Evolutionary conservation across 2,113 vertebrate species (phyloP), one percentile per base, ranked within the genome.

Genomic region (Ranitomeya variabilis): DNA sequence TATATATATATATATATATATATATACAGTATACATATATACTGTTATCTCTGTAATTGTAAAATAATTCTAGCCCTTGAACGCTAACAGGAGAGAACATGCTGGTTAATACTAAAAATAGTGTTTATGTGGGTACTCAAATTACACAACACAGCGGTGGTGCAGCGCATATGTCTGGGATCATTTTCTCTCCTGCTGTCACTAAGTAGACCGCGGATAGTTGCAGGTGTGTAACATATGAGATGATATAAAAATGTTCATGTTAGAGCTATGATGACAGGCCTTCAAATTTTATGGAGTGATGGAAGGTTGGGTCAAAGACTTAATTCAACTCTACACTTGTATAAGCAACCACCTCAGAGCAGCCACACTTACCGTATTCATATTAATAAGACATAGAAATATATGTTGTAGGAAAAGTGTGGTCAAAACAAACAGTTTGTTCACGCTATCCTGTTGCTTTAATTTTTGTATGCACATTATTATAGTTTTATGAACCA

Each of bases 221-320:
- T 74, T 89, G 23, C 87, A 89, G 87, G 87, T 89, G 82, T 85
- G 73, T 55, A 89, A 85, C 52, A 89, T 66, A 85, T 85, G 87
- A 89, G 87, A 85, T 69, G 87, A 77, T 67, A 62, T 79, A 89
- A 64, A 84, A 84, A 89, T 85, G 60, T 51, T 78, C 82, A 89
- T 82, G 37, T 88, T 83, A 77, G 80, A 84, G 45, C 80, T 78
- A 83, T 85, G 87, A 89, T 89, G 87, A 89, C 87, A 85, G 87
- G 51, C 14, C 81, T 69, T 67, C 81, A 85, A 23, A 79, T 73
- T 79, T 89, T 67, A 89, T 85, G 81, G 57, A 78, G 67, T 54
- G 51, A 67, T 54, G 74, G n/a, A n/a, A 37, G 54, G 31, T 16
- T 57, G 18, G 55, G 69, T 77, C 73, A 88, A 52, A 26, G 57